phyloP scores from a whole-genome alignment of 2,888 invertebrate species.

The Serrognathus titanus region DNA sequence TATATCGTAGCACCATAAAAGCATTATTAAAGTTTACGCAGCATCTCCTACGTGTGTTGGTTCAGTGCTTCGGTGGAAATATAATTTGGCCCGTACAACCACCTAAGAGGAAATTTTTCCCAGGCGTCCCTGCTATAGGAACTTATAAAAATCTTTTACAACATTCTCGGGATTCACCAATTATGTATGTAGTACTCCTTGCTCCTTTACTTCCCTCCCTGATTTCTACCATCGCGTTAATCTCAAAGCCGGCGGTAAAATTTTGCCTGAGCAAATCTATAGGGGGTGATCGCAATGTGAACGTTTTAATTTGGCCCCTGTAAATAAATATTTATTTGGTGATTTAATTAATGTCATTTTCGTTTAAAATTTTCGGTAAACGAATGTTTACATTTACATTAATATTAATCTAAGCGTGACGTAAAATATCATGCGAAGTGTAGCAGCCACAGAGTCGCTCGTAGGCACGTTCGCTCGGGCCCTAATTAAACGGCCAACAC shows the following conservation, averaged over 20 bases:
- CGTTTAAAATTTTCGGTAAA: too few species aligned
- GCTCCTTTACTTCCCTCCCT: neutral
- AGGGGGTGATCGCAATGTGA: too few species aligned
- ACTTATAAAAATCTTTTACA: slow-evolving; percentile 12
- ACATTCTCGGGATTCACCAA: slow-evolving; percentile 8
- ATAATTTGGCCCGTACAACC: neutral
- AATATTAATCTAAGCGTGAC: slow-evolving; percentile 6
- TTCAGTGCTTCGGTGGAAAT: too few species aligned
- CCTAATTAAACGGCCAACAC: slow-evolving; percentile 15
- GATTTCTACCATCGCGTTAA: too few species aligned
- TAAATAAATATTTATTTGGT: too few species aligned
- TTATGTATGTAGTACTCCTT: slow-evolving; percentile 1
- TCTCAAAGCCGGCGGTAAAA: too few species aligned
- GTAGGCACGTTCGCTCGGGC: slow-evolving; percentile 10
- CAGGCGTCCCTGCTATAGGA: neutral
- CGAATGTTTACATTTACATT: neutral
- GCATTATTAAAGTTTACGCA: too few species aligned
- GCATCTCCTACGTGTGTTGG: too few species aligned
- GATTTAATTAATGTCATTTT: too few species aligned
- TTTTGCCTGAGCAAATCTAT: too few species aligned
- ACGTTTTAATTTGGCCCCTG: too few species aligned
- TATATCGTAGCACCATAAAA: too few species aligned
- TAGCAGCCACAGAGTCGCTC: neutral
- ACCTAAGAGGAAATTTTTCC: neutral
- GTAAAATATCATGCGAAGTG: neutral